Evolutionary conservation across 2,888 invertebrate genomes (phyloP), one percentile per base, ranked within the genome.

Genomic region (Hirtodrosophila cameraria): DNA sequence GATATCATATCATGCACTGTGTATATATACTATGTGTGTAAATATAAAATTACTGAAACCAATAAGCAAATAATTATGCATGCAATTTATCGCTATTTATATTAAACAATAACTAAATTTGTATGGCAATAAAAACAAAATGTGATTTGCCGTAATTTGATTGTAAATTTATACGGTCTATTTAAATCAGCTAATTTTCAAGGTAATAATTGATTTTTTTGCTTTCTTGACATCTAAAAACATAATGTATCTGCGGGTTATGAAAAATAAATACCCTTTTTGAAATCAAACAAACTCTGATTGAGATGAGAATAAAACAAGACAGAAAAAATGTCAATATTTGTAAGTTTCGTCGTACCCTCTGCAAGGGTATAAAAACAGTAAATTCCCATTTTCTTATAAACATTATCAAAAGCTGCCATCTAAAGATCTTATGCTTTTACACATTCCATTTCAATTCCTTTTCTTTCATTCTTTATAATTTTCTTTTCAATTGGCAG

Each of bases 11-110:
- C 41, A 28, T 27, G 6, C 6, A 16, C 16, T 2, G 53, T 27
- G 23, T 49, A 35, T 8, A 12, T 25, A 16, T 16, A 25, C 9
- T 43, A n/a, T 33, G 11, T 35, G 31, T 35, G 18, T 36, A 13
- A 41, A 35, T 52, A 7, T 11, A 12, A 28, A 49, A 49, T 43
- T 23, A 23, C 23, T 7, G 8, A 3, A 39, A 41, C n/a, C 64
- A 79, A 85, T 79, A 60, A 48, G 65, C 68, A 67, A 62, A 63
- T 76, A 79, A 79, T 81, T 73, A 70, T 41, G 62, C 43, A 41
- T 50, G 35, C 41, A 41, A 41, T 75, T 67, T 39, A 42, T 38
- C 41, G 48, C 30, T 45, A 43, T 76, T 66, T 57, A 35, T 54
- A 43, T 27, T 18, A 55, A 64, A 52, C 65, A 59, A 53, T 60